A percentile compares a stretch with the other conserved stretches of the same genome.
phyloP scores from a whole-genome alignment of 2,888 invertebrate species.

The Imbricaverruca yamaguchii region DNA sequence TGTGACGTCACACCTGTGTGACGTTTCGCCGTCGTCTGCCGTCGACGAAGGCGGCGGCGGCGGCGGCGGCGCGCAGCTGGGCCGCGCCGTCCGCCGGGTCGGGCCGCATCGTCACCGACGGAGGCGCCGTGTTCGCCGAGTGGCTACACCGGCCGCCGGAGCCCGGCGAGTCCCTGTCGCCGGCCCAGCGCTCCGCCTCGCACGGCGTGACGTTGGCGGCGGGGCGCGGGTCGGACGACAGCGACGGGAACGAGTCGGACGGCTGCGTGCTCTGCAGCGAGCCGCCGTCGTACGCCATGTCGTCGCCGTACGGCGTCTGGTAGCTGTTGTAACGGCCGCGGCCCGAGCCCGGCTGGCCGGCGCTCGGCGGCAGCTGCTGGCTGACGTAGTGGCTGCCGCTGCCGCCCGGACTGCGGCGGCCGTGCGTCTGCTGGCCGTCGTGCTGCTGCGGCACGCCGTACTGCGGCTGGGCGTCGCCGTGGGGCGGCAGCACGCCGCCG shows the following conservation, averaged over 20 bases:
- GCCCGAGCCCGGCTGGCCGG: conserved; percentile 23
- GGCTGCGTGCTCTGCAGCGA: conserved; percentile 32
- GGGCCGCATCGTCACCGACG: neutral
- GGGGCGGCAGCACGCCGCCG: neutral
- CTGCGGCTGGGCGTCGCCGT: no score
- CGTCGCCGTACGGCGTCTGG: conserved; percentile 23
- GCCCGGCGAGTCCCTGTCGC: conserved; percentile 20
- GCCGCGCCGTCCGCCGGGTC: neutral
- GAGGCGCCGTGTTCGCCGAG: no score
- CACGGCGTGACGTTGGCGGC: neutral
- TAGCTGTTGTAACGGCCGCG: conserved; percentile 23
- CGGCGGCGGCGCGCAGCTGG: neutral
- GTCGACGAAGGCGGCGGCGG: conserved; percentile 18
- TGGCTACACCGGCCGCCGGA: neutral
- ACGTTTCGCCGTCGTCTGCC: conserved; percentile 33
- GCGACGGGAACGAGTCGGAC: conserved; percentile 33
- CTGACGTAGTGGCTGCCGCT: neutral
- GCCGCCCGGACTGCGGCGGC: neutral
- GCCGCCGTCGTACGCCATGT: conserved; percentile 28
- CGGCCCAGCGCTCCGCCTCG: conserved; percentile 4
- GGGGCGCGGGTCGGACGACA: conserved; percentile 28
- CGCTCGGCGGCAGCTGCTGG: conserved; percentile 23
- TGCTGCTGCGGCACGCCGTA: no score
- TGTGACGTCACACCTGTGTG: conserved; percentile 32
- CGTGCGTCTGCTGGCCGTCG: no score